Conservation (phyloP, 2,113 vertebrate genomes). For the Bombycilla garrulus region DNA sequence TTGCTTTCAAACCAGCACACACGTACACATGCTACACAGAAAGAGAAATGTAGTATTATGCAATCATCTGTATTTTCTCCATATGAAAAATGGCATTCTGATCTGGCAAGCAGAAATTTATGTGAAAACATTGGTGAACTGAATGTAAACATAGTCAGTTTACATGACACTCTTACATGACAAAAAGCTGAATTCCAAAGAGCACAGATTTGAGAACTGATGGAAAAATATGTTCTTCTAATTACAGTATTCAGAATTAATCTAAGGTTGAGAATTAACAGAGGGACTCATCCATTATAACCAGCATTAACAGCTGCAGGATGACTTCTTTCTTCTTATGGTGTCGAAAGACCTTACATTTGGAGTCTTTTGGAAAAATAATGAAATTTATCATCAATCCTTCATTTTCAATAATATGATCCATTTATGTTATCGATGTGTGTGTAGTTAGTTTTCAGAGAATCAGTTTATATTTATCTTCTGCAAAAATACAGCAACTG, state of each 20-base stretch:
- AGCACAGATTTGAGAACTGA: background rate
- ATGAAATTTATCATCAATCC: background rate
- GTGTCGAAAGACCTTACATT: background rate
- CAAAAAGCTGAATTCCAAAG: background rate
- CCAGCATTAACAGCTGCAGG: background rate
- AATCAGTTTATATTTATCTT: background rate
- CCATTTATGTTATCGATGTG: background rate
- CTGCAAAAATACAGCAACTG: constrained; percentile 30
- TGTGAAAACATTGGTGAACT: background rate
- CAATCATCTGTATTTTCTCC: background rate
- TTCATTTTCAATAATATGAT: constrained; percentile 24
- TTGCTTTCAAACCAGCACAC: too few relatives aligned
- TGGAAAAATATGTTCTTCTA: constrained; percentile 20
- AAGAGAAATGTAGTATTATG: background rate
- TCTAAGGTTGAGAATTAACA: background rate
- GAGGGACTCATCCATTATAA: background rate
- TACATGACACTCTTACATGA: background rate
- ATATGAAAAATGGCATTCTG: background rate
- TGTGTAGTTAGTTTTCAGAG: background rate
- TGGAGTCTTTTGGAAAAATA: constrained; percentile 3
- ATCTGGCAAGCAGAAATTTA: background rate
- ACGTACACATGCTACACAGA: background rate
- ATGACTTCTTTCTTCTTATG: background rate
- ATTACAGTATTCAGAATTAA: constrained; percentile 15
- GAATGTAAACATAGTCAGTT: background rate